Evolutionary conservation across 1,140 invertebrate genomes (phyloP).

Genomic region (Macrostomum lignano): DNA sequence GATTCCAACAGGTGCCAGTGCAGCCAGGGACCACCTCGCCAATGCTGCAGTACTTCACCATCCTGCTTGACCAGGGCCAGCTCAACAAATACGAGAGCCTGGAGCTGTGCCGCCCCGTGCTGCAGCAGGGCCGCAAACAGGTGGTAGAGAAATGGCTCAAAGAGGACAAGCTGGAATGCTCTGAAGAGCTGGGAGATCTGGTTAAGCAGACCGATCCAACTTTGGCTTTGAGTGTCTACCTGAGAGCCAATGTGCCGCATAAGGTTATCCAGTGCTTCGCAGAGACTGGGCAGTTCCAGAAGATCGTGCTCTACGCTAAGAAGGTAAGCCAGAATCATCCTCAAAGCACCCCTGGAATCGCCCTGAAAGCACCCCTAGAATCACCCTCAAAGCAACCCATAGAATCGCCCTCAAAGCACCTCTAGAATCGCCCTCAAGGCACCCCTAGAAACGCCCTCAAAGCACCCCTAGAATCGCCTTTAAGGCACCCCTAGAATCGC

Average conservation of each 20-base stretch:
- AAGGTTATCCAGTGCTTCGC: conserved; percentile 99
- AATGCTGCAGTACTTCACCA: conserved; percentile 87
- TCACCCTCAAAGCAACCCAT: no score
- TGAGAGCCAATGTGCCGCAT: conserved; percentile 82
- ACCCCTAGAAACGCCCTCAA: no score
- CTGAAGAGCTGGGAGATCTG: conserved; percentile 72
- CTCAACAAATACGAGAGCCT: conserved; percentile 91
- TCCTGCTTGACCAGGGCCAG: conserved; percentile 69
- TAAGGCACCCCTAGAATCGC: no score
- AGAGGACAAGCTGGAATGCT: conserved; percentile 93
- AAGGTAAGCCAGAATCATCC: no score
- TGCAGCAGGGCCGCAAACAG: conserved; percentile 68
- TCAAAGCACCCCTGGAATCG: no score
- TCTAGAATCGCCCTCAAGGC: no score
- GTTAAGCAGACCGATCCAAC: no score
- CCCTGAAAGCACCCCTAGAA: no score
- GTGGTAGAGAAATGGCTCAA: conserved; percentile 95
- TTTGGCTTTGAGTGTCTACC: conserved; percentile 74
- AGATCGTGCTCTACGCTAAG: conserved; percentile 94
- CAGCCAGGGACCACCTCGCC: conserved; percentile 75
- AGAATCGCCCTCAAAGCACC: no score
- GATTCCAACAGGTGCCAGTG: conserved; percentile 81
- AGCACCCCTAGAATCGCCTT: no score
- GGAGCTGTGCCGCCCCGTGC: conserved; percentile 61
- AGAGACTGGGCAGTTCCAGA: conserved; percentile 95